Conservation (phyloP, 2,797 vertebrate species). For the Thamnophis elegans region DNA sequence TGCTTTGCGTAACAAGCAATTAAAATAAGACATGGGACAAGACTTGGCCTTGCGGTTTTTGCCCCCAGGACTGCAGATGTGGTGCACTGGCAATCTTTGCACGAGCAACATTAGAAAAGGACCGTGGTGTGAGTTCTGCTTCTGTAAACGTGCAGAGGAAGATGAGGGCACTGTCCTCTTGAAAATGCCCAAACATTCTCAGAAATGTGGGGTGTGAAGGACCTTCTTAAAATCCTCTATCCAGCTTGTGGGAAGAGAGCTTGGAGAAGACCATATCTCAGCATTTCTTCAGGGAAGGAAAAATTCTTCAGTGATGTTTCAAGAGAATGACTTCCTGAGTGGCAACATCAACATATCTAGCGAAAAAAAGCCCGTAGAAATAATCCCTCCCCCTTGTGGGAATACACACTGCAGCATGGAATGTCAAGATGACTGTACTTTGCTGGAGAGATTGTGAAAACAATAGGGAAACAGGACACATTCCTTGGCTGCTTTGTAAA, state of each 20-base stretch:
- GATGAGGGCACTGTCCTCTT: neutral
- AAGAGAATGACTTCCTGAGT: neutral
- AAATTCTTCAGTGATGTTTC: neutral
- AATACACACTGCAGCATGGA: neutral
- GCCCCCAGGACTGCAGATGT: constrained; percentile 53
- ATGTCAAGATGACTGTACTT: neutral
- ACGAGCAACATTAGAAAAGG: neutral
- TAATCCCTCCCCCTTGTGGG: neutral
- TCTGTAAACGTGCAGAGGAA: neutral
- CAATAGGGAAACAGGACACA: neutral
- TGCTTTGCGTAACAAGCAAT: constrained; percentile 50
- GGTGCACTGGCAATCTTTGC: constrained; percentile 20
- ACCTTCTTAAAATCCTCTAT: neutral
- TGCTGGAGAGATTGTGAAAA: neutral
- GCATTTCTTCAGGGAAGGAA: neutral
- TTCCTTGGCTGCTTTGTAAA: neutral
- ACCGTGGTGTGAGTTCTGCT: neutral
- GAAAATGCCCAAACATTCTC: neutral
- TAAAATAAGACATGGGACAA: constrained; percentile 48
- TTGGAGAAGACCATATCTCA: neutral
- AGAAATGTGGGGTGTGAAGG: neutral
- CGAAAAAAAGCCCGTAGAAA: neutral
- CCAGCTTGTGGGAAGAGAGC: neutral
- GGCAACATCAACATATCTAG: neutral
- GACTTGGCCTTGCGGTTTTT: constrained; percentile 53